These are phyloP conservation scores for Alectoris magna DNA, from an alignment of 2,797 vertebrate genomes.

Conservation along the genomic window DNA sequence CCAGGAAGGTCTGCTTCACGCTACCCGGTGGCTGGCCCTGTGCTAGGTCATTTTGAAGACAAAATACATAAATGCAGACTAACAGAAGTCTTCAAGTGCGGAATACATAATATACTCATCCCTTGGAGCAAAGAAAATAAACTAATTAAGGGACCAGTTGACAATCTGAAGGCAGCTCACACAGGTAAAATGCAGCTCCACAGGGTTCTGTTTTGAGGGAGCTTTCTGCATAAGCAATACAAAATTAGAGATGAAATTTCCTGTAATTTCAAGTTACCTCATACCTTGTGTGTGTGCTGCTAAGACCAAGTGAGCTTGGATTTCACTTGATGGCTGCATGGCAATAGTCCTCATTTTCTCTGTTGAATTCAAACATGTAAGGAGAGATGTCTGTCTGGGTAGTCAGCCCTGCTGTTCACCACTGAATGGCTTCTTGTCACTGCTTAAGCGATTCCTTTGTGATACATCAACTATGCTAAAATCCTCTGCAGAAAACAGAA, in stretches of 20 bases:
- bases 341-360: background rate
- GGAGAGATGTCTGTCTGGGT: background rate
- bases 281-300: background rate
- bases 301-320: background rate
- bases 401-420: background rate
- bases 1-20: background rate
- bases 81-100: background rate
- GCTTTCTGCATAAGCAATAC: background rate
- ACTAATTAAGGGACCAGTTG: constrained; percentile 45
- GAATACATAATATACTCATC: constrained; percentile 13
- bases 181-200: background rate
- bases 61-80: constrained; percentile 44
- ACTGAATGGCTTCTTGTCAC: background rate
- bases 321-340: background rate
- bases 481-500: background rate
- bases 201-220: background rate
- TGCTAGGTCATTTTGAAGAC: constrained; percentile 22
- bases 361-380: background rate
- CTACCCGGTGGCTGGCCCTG: background rate
- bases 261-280: background rate
- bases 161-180: constrained; percentile 26
- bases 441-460: background rate
- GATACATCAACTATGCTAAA: background rate
- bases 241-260: background rate
- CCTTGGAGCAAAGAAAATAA: constrained; percentile 37